Evolutionary conservation across 2,797 vertebrate species (phyloP).

Genomic region (Aeoliscus strigatus): DNA sequence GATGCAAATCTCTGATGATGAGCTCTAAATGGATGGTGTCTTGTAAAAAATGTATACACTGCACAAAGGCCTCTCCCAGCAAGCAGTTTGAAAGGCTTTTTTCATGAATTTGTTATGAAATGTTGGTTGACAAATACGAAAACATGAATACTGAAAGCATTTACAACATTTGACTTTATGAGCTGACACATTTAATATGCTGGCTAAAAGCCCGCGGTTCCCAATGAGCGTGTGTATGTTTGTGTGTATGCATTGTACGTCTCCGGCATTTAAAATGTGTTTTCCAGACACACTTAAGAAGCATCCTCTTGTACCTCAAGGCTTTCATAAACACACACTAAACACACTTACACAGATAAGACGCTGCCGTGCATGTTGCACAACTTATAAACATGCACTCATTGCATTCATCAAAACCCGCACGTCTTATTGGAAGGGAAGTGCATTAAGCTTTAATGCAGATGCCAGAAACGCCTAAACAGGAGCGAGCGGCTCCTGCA

Average conservation of each 20-base stretch:
- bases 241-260: constrained; percentile 24
- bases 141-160: constrained; percentile 80
- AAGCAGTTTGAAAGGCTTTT: constrained; percentile 69
- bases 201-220: constrained; percentile 74
- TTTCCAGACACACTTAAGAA: constrained; percentile 57
- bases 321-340: constrained; percentile 64
- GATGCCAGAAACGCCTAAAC: constrained; percentile 50
- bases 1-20: constrained; percentile 74
- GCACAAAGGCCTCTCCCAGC: constrained; percentile 69
- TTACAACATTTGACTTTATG: constrained; percentile 73
- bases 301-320: constrained; percentile 57
- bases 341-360: constrained; percentile 66
- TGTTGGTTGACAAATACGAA: constrained; percentile 81
- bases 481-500: constrained; percentile 31
- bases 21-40: constrained; percentile 72
- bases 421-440: constrained; percentile 60
- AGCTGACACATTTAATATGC: constrained; percentile 80
- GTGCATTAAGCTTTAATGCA: constrained; percentile 68
- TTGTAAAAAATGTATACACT: constrained; percentile 76
- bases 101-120: constrained; percentile 80
- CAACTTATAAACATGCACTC: constrained; percentile 55
- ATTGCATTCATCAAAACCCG: constrained; percentile 55
- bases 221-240: constrained; percentile 39
- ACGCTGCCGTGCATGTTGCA: constrained; percentile 54
- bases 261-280: constrained; percentile 44